A percentile compares a stretch with the other conserved stretches of the same genome.
phyloP scores from a whole-genome alignment of 2,888 invertebrate genomes.

The Stenichneumon culpator region DNA sequence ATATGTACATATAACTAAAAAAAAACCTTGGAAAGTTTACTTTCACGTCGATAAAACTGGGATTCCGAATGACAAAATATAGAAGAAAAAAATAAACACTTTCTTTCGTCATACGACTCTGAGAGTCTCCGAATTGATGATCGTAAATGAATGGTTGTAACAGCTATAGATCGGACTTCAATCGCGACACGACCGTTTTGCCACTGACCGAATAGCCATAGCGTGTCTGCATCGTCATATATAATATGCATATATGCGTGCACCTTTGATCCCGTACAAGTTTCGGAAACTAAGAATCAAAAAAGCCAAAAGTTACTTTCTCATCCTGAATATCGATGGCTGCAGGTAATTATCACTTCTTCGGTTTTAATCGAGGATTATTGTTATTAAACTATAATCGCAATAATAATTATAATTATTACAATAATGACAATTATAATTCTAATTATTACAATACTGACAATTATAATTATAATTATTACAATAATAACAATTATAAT shows the following conservation, averaged over 20 bases:
- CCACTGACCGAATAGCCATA: not conserved
- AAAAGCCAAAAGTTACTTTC: constrained; percentile 26
- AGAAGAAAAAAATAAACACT: not conserved
- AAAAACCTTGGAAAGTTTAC: constrained; percentile 27
- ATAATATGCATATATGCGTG: too few species aligned
- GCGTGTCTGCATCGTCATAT: not conserved
- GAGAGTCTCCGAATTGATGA: not conserved
- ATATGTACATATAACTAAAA: constrained; percentile 10
- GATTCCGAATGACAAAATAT: not conserved
- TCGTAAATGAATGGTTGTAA: not conserved
- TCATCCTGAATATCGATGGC: not conserved
- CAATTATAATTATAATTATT: not conserved
- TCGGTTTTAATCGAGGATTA: not conserved
- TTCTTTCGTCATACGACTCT: not conserved
- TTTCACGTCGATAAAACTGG: not conserved
- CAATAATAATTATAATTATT: too few species aligned
- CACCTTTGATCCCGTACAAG: too few species aligned
- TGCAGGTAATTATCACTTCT: not conserved
- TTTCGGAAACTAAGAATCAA: too few species aligned
- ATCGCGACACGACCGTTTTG: not conserved
- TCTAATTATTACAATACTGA: not conserved
- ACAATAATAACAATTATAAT: not conserved
- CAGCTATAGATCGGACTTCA: not conserved
- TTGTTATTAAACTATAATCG: too few species aligned
- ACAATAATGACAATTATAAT: not conserved